phyloP scores from a whole-genome alignment of 2,113 vertebrate genomes.

The Colius striatus region DNA sequence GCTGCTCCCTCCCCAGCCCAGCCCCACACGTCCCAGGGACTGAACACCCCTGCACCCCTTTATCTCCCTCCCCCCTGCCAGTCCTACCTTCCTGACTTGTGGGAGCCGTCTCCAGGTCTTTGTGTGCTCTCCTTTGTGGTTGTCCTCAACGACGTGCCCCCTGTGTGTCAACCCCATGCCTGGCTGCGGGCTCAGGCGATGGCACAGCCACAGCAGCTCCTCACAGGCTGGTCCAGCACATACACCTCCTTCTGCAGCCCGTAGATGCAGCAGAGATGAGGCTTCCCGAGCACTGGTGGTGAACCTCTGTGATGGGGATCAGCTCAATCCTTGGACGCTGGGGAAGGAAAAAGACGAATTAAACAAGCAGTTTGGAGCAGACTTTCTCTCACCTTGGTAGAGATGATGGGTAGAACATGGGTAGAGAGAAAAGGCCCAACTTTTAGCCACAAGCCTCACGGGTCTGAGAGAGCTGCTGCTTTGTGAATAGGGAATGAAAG shows the following conservation, averaged over 20 bases:
- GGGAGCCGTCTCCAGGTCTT: background rate
- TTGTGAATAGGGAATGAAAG: background rate
- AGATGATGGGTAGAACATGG: background rate
- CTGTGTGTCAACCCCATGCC: background rate
- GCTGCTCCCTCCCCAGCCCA: rapidly evolving
- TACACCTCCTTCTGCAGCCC: constrained; percentile 81
- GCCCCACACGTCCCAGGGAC: background rate
- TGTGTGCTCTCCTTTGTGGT: background rate
- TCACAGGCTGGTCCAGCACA: constrained; percentile 70
- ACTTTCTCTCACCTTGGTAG: background rate
- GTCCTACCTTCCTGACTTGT: rapidly evolving
- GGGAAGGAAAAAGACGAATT: background rate
- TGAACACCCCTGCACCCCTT: background rate
- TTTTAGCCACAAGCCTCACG: background rate
- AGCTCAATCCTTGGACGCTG: constrained; percentile 86
- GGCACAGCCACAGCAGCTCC: constrained; percentile 57
- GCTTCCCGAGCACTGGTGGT: constrained; percentile 76
- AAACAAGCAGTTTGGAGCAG: background rate
- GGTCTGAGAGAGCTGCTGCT: background rate
- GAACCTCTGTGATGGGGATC: constrained; percentile 84
- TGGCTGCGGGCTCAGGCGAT: constrained; percentile 8
- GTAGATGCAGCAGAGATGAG: constrained; percentile 78
- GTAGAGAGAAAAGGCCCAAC: background rate
- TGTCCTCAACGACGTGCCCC: background rate
- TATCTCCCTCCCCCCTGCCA: background rate